Base-by-base conservation (phyloP, 2,113 vertebrate species). In the Equus quagga region DNA sequence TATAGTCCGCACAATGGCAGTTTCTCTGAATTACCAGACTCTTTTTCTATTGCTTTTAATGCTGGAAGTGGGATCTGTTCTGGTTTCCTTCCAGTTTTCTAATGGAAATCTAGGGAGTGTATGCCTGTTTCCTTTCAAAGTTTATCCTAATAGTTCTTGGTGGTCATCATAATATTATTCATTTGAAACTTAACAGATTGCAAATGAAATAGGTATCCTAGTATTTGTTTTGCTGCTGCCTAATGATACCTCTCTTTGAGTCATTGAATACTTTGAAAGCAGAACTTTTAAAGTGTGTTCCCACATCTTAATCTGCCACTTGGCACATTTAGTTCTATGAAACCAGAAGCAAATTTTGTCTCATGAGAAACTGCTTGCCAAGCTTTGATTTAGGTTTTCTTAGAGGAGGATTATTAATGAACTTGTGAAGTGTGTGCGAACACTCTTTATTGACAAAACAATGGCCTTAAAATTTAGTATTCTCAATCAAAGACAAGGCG, bases 321-420 rank as follows among this genome's bases (percentile, higher is more conserved):
- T 98, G 94, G 90, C 94, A 51, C 0, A 69, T 96, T 96, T 96
- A 72, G 93, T 94, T 97, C 90, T 97, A 94, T 31, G 91, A 98
- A 95, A 97, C 46, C 78, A 92, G 73, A 96, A 96, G 60, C 79
- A 89, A 89, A 89, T 96, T 97, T 91, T 96, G 58, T 97, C 98
- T 98, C 67, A n/a, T 5, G 64, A 97, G 87, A 97, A 98, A 88
- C n/a, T 97, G 70, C 91, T 97, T 97, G 93, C 95, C 92, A 97
- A 85, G 85, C 83, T 98, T 98, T 97, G 97, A 96, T 97, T 82
- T 90, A 84, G 79, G 58, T 87, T 41, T 51, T 87, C 86, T 94
- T 97, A 98, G 91, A 97, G 96, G 96, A 93, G 96, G 96, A 94
- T 98, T 98, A 97, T 97, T 98, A 98, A 98, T 97, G 97, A 98